Evolutionary conservation across 2,797 vertebrate species (phyloP).

Genomic region (Rhodeus uyekii): DNA sequence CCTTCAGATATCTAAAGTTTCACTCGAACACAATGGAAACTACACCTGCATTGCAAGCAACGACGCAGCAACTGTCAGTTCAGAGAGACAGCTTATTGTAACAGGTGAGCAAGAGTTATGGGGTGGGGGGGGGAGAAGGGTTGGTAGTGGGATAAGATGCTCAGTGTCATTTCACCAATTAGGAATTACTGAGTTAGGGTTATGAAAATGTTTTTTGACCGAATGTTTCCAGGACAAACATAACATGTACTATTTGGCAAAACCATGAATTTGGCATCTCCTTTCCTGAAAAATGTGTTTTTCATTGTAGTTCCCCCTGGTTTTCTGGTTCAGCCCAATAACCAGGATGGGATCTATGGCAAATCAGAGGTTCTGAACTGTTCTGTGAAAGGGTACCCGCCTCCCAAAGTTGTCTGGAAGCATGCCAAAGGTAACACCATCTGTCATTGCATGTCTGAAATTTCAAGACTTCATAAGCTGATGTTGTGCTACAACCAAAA

Average conservation of each 20-base stretch:
- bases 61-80: conserved; percentile 93
- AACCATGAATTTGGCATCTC: background rate
- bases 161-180: background rate
- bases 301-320: conserved; percentile 86
- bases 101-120: conserved; percentile 79
- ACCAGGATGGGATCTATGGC: conserved; percentile 97
- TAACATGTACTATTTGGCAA: background rate
- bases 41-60: conserved; percentile 98
- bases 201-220: background rate
- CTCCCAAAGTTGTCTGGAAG: conserved; percentile 98
- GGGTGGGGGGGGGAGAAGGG: no score
- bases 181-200: background rate
- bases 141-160: background rate
- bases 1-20: conserved; percentile 94
- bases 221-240: background rate
- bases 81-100: conserved; percentile 94
- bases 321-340: conserved; percentile 97
- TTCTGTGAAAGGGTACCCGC: conserved; percentile 95
- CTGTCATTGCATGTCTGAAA: background rate
- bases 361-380: conserved; percentile 96
- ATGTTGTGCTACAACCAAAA: background rate
- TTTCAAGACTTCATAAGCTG: background rate
- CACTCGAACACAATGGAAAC: conserved; percentile 96
- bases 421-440: conserved; percentile 87
- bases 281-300: background rate